A percentile compares a stretch with the other conserved stretches of the same genome.
Conservation (phyloP, 2,797 vertebrate species). For the Betta splendens region DNA sequence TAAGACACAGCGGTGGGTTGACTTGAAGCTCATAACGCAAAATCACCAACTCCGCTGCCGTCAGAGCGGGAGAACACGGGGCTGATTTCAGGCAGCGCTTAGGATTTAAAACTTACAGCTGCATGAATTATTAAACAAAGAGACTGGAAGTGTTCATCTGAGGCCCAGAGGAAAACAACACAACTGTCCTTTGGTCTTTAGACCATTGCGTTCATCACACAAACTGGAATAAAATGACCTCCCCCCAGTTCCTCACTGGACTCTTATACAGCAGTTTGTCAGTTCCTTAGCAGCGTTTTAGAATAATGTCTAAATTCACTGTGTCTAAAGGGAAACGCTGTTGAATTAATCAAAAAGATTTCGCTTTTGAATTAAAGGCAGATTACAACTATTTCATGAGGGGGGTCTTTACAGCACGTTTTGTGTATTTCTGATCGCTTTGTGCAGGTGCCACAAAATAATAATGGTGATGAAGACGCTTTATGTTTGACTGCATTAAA, state of each 20-base stretch:
- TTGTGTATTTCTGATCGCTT: too few relatives aligned
- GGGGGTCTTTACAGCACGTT: too few relatives aligned
- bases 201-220: constrained; percentile 53
- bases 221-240: constrained; percentile 59
- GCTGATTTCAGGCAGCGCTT: constrained; percentile 61
- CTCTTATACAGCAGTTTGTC: constrained; percentile 47
- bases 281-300: constrained; percentile 46
- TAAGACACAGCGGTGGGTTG: constrained; percentile 89
- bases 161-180: constrained; percentile 67
- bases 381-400: constrained; percentile 75
- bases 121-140: constrained; percentile 82
- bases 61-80: constrained; percentile 47
- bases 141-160: constrained; percentile 70
- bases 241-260: constrained; percentile 36
- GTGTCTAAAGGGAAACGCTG: constrained; percentile 64
- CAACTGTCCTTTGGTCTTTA: constrained; percentile 70
- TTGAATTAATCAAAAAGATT: constrained; percentile 72
- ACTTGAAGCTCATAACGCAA: constrained; percentile 27
- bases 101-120: constrained; percentile 74
- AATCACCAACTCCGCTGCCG: constrained; percentile 24
- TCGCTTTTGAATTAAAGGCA: constrained; percentile 67
- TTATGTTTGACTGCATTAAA: constrained; percentile 8
- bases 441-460: constrained; percentile 16
- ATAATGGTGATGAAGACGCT: too few relatives aligned
- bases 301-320: too few relatives aligned